Evolutionary conservation across 2,888 invertebrate genomes (phyloP).

Genomic region (Lepidochitona cinerea): DNA sequence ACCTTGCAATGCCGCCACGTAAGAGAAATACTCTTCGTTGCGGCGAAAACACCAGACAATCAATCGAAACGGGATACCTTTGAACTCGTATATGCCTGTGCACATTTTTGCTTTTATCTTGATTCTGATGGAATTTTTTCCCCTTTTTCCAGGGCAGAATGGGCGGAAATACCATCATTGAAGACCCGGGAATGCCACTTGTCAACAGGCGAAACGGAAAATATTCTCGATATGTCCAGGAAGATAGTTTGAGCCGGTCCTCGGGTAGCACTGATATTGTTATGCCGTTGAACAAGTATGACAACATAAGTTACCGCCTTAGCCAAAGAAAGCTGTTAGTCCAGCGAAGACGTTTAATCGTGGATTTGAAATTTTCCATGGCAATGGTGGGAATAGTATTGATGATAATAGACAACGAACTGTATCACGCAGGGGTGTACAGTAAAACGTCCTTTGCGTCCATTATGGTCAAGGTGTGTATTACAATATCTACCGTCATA

Average conservation of each 20-base stretch:
- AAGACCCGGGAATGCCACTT: constrained; percentile 55
- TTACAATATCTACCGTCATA: constrained; percentile 45
- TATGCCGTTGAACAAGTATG: constrained; percentile 35
- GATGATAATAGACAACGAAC: constrained; percentile 58
- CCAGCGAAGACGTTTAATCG: constrained; percentile 43
- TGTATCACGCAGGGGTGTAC: constrained; percentile 35
- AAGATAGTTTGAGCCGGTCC: constrained; percentile 23
- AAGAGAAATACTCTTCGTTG: no score
- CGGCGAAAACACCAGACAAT: no score
- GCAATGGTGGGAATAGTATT: constrained; percentile 48
- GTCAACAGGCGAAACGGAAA: constrained; percentile 44
- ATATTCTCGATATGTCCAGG: constrained; percentile 45
- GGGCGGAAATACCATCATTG: constrained; percentile 23
- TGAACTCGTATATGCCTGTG: no score
- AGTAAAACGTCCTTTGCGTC: constrained; percentile 37
- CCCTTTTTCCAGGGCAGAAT: constrained; percentile 16
- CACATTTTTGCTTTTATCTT: no score
- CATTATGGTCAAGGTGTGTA: constrained; percentile 42
- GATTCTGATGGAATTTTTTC: no score
- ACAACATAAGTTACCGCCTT: constrained; percentile 52
- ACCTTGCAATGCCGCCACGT: no score
- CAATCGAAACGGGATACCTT: no score
- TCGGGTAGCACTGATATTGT: constrained; percentile 20
- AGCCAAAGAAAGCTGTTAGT: constrained; percentile 44
- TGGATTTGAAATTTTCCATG: constrained; percentile 45